A percentile compares a stretch with the other conserved stretches of the same genome.
Evolutionary conservation across 2,888 invertebrate genomes (phyloP).

Genomic region (Chymomyza amoena): DNA sequence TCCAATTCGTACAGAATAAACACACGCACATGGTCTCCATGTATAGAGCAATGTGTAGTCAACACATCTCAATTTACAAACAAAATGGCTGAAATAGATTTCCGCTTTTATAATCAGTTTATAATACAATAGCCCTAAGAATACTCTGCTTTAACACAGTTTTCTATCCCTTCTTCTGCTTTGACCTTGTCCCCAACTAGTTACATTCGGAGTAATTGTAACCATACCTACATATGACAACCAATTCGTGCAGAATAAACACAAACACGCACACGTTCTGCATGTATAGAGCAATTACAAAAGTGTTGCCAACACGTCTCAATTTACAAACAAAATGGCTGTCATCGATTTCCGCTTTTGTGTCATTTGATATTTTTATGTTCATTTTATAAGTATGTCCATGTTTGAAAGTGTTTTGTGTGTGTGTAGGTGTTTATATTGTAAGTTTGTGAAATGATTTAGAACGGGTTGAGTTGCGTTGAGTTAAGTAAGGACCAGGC

Average conservation of each 20-base stretch:
- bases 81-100: constrained; percentile 68
- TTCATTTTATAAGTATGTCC: not conserved
- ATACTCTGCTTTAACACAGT: too few relatives aligned
- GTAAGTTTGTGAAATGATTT: constrained; percentile 46
- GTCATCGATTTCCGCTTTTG: constrained; percentile 67
- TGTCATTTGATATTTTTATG: constrained; percentile 44
- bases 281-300: constrained; percentile 56
- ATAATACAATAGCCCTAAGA: too few relatives aligned
- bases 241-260: too few relatives aligned
- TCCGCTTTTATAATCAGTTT: too few relatives aligned
- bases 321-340: constrained; percentile 65
- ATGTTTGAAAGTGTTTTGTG: constrained; percentile 22
- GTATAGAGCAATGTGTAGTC: constrained; percentile 53
- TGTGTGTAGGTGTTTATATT: constrained; percentile 20
- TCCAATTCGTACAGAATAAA: too few relatives aligned
- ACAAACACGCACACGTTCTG: not conserved
- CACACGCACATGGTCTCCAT: not conserved
- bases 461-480: constrained; percentile 36
- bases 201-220: too few relatives aligned
- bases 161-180: too few relatives aligned
- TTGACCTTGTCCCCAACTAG: too few relatives aligned
- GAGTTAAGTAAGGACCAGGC: not conserved
- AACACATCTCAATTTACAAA: constrained; percentile 64
- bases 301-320: constrained; percentile 57
- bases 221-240: too few relatives aligned